phyloP scores from a whole-genome alignment of 2,113 vertebrate species.

The Hippocampus zosterae region DNA sequence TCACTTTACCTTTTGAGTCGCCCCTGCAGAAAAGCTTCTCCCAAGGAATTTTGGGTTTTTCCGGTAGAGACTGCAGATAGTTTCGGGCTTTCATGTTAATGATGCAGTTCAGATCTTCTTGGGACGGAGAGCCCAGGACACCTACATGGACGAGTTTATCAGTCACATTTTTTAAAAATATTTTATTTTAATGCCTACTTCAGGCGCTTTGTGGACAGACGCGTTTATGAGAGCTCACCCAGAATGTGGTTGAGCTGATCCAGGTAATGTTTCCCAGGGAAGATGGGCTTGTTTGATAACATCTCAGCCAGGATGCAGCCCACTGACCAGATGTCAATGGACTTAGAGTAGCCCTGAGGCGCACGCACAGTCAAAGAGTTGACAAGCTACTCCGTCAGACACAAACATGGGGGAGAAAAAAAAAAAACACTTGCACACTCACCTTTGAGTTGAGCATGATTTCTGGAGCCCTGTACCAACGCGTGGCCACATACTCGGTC shows the following conservation, averaged over 20 bases:
- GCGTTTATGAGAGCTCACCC: conserved; percentile 56
- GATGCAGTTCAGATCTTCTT: conserved; percentile 86
- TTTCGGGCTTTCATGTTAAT: conserved; percentile 87
- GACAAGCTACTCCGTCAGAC: neutral
- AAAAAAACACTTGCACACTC: neutral
- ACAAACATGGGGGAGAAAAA: neutral
- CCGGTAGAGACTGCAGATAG: conserved; percentile 83
- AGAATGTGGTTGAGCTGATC: conserved; percentile 91
- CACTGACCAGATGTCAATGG: conserved; percentile 90
- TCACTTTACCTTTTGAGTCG: conserved; percentile 71
- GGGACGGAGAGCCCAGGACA: conserved; percentile 81
- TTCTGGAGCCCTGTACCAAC: conserved; percentile 90
- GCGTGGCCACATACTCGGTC: conserved; percentile 87
- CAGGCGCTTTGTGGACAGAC: neutral
- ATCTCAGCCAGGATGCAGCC: conserved; percentile 90
- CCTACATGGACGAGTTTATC: conserved; percentile 52
- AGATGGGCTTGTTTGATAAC: conserved; percentile 85
- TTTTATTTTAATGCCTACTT: neutral
- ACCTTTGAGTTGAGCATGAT: conserved; percentile 94
- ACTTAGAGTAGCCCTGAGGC: conserved; percentile 84
- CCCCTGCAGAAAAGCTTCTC: conserved; percentile 77
- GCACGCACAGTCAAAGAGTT: conserved; percentile 15
- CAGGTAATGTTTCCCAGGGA: conserved; percentile 89
- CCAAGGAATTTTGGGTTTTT: conserved; percentile 81
- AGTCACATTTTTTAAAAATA: neutral